A percentile compares a stretch with the other conserved stretches of the same genome.
phyloP scores from a whole-genome alignment of 2,888 invertebrate genomes.

The Plebejus melissa region DNA sequence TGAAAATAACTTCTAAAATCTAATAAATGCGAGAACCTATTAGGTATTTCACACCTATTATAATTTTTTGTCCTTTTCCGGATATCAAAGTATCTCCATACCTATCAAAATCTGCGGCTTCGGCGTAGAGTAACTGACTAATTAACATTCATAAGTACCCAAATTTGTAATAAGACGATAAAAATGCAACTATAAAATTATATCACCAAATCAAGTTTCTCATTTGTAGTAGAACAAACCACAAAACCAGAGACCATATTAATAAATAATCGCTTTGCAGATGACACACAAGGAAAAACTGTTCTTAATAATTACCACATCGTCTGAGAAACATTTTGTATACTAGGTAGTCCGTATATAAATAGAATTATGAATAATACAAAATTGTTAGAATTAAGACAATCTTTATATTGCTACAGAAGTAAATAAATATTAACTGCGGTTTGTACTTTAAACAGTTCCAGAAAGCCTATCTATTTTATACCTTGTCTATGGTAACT shows the following conservation, averaged over 20 bases:
- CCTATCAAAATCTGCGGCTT: background rate
- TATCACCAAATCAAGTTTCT: background rate
- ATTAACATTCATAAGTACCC: too few relatives aligned
- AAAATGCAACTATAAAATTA: background rate
- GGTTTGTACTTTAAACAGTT: background rate
- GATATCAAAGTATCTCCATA: too few relatives aligned
- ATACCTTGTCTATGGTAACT: background rate
- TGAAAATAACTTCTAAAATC: too few relatives aligned
- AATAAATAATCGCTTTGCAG: background rate
- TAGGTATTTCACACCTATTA: too few relatives aligned
- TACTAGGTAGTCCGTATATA: background rate
- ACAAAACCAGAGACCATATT: background rate
- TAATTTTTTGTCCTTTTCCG: too few relatives aligned
- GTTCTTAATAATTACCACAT: background rate
- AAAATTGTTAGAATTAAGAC: background rate
- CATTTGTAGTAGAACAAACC: background rate
- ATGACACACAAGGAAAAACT: background rate
- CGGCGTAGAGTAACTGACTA: background rate
- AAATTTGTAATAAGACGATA: too few relatives aligned
- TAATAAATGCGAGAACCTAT: too few relatives aligned
- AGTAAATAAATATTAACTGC: background rate
- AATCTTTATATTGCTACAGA: background rate
- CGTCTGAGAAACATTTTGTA: background rate
- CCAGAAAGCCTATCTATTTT: background rate
- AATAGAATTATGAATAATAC: background rate